Conservation (phyloP, 2,888 invertebrate genomes). For the Urechis unicinctus region DNA sequence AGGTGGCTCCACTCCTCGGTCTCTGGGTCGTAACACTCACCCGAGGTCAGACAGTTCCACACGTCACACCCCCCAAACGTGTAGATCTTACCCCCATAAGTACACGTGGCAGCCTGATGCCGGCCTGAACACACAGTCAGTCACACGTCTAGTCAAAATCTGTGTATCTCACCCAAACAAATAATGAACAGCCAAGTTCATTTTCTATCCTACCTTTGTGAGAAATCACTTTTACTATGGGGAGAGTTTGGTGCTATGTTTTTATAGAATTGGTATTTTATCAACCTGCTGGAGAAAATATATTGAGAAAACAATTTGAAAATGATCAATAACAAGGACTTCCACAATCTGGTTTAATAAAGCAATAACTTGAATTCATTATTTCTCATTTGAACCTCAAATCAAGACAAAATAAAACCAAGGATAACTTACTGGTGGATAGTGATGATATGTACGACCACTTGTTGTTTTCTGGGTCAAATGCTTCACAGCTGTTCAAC, state of each 20-base stretch:
- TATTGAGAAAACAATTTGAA: too few species aligned
- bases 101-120: constrained; percentile 71
- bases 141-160: background rate
- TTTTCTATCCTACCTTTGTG: too few species aligned
- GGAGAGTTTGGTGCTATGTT: too few species aligned
- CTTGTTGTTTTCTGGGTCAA: constrained; percentile 58
- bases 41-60: constrained; percentile 74
- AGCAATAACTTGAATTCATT: too few species aligned
- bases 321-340: too few species aligned
- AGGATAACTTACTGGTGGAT: constrained; percentile 56
- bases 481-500: constrained; percentile 68
- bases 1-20: constrained; percentile 63
- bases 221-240: too few species aligned
- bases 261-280: too few species aligned
- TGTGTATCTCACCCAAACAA: too few species aligned
- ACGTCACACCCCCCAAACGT: constrained; percentile 81
- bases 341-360: too few species aligned
- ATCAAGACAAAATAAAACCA: background rate
- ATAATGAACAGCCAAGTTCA: too few species aligned
- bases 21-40: constrained; percentile 64
- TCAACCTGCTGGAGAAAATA: too few species aligned
- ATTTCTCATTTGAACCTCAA: background rate
- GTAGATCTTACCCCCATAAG: constrained; percentile 65
- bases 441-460: constrained; percentile 69
- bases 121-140: constrained; percentile 51